Percentiles rank a stretch among this genome's conserved stretches.
Conservation (phyloP, 2,888 invertebrate genomes). For the Nebria brevicollis region DNA sequence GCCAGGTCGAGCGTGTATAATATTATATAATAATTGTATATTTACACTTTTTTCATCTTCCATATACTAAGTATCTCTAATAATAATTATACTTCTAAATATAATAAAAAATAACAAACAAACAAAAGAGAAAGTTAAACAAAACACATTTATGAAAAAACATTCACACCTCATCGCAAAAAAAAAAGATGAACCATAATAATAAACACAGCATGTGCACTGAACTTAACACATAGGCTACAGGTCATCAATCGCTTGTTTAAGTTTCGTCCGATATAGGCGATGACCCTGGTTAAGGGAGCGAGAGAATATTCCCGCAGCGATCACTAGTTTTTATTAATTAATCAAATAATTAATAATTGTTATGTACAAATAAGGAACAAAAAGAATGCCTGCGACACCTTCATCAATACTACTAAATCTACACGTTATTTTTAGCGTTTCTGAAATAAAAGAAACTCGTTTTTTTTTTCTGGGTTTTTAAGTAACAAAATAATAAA, state of each 20-base stretch:
- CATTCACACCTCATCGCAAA: slow-evolving; percentile 50
- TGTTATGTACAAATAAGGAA: slow-evolving; percentile 63
- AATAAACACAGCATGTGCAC: slow-evolving; percentile 16
- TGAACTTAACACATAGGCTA: neutral
- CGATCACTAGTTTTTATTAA: slow-evolving; percentile 49
- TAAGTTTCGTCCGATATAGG: neutral
- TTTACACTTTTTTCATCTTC: neutral
- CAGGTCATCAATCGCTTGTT: neutral
- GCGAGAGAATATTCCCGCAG: slow-evolving; percentile 27
- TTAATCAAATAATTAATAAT: slow-evolving; percentile 54
- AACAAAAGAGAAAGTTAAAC: slow-evolving; percentile 54
- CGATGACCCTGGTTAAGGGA: neutral
- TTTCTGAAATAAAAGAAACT: slow-evolving; percentile 58
- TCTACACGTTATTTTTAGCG: slow-evolving; percentile 60
- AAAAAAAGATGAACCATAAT: slow-evolving; percentile 13
- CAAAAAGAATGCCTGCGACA: slow-evolving; percentile 59
- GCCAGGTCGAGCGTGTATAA: slow-evolving; percentile 53
- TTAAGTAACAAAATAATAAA: slow-evolving; percentile 61
- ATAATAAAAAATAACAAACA: slow-evolving; percentile 53
- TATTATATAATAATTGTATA: slow-evolving; percentile 53
- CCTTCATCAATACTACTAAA: slow-evolving; percentile 54
- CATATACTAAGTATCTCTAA: slow-evolving; percentile 9
- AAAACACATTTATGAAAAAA: slow-evolving; percentile 46
- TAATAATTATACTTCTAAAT: slow-evolving; percentile 31
- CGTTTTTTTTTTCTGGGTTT: slow-evolving; percentile 54